These are phyloP conservation scores for Macrotrachela quadricornifera DNA, from an alignment of 1,140 invertebrate genomes.

Conservation along the genomic window DNA sequence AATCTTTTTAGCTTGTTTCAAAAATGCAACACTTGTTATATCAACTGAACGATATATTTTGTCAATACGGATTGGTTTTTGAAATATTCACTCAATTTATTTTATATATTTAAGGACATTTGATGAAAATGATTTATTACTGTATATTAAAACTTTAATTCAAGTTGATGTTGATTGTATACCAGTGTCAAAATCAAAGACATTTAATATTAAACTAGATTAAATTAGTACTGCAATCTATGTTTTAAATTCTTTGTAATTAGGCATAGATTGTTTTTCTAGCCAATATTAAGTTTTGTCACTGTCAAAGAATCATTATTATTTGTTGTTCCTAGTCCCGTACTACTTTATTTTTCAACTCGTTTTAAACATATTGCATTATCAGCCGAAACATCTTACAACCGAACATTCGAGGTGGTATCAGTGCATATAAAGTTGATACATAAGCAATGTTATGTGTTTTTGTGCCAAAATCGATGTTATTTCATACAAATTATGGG, in stretches of 20 bases:
- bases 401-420: constrained; percentile 80
- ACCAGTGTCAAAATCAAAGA: constrained; percentile 57
- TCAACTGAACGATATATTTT: constrained; percentile 57
- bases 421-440: constrained; percentile 79
- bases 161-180: constrained; percentile 91
- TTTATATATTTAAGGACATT: constrained; percentile 49
- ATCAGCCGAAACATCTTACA: constrained; percentile 53
- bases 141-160: constrained; percentile 63
- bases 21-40: constrained; percentile 80
- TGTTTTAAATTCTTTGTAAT: constrained; percentile 12
- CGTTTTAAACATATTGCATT: constrained; percentile 51
- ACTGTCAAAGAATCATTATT: constrained; percentile 59
- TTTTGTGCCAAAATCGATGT: constrained; percentile 9
- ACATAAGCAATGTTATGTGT: constrained; percentile 34
- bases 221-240: constrained; percentile 85
- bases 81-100: constrained; percentile 4
- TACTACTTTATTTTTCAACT: constrained; percentile 65
- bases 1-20: constrained; percentile 75
- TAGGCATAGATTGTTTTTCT: constrained; percentile 12
- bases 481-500: constrained; percentile 35
- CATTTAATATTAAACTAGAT: constrained; percentile 83
- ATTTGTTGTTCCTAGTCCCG: constrained; percentile 72
- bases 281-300: constrained; percentile 73
- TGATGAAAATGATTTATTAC: constrained; percentile 60
- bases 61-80: constrained; percentile 35